A percentile compares a stretch with the other conserved stretches of the same genome.
Evolutionary conservation across 2,113 vertebrate genomes (phyloP).

Genomic region (Oryzias melastigma): DNA sequence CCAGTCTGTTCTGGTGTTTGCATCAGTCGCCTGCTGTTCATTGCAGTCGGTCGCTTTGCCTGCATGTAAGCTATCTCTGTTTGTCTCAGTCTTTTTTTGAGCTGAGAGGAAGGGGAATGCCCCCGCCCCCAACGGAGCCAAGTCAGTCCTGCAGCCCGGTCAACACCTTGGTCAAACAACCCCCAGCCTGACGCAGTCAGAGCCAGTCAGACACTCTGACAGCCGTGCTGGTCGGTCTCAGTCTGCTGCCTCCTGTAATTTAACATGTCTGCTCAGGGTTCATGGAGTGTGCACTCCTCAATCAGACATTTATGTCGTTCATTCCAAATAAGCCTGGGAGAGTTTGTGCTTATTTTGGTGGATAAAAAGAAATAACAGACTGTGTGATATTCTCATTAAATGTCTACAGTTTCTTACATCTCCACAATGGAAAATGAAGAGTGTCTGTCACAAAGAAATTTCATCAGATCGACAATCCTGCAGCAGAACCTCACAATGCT

Average conservation of each 20-base stretch:
- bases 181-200: slow-evolving; percentile 56
- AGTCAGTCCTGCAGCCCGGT: slow-evolving; percentile 61
- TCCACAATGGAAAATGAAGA: too few species aligned
- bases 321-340: slow-evolving; percentile 6
- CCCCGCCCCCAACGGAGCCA: slow-evolving; percentile 47
- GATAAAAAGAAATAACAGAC: background rate
- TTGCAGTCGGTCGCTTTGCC: slow-evolving; percentile 48
- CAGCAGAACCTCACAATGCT: too few species aligned
- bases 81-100: slow-evolving; percentile 69
- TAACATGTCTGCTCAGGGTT: slow-evolving; percentile 65
- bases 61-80: slow-evolving; percentile 66
- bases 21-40: slow-evolving; percentile 43
- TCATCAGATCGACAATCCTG: background rate
- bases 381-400: too few species aligned
- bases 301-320: slow-evolving; percentile 25
- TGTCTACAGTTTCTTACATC: too few species aligned
- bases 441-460: background rate
- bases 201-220: slow-evolving; percentile 68
- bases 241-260: slow-evolving; percentile 74
- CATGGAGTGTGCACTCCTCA: slow-evolving; percentile 37
- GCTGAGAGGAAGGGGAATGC: slow-evolving; percentile 37
- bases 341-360: background rate
- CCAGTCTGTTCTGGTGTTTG: slow-evolving; percentile 42
- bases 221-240: slow-evolving; percentile 62
- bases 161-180: slow-evolving; percentile 61